Evolutionary conservation across 2,888 invertebrate species (phyloP).

Genomic region (Andricus curvator): DNA sequence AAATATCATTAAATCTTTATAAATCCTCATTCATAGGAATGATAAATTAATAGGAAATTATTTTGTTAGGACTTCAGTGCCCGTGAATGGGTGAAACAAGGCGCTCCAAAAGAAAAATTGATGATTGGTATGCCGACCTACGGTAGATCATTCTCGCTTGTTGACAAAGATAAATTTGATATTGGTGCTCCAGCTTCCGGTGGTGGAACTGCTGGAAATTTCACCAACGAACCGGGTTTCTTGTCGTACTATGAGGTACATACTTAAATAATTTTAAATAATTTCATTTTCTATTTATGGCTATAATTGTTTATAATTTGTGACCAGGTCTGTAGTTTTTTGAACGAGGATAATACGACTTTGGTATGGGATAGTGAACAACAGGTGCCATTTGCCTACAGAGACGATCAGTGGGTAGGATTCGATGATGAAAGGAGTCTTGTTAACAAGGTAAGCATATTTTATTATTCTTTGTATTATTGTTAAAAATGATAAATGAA

Average conservation of each 20-base stretch:
- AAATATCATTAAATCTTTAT: slow-evolving; percentile 71
- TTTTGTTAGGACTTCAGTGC: slow-evolving; percentile 89
- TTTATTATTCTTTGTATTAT: neutral
- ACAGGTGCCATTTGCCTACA: slow-evolving; percentile 96
- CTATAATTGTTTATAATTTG: slow-evolving; percentile 7
- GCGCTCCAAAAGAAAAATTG: slow-evolving; percentile 95
- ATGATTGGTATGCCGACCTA: slow-evolving; percentile 98
- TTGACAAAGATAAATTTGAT: slow-evolving; percentile 92
- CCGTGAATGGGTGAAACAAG: slow-evolving; percentile 95
- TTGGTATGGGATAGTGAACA: slow-evolving; percentile 97
- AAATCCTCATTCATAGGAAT: neutral
- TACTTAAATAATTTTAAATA: neutral
- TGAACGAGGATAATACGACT: slow-evolving; percentile 93
- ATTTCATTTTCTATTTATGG: neutral
- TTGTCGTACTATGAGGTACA: slow-evolving; percentile 94
- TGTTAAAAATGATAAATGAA: neutral
- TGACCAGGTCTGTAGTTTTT: slow-evolving; percentile 89
- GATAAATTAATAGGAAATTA: neutral
- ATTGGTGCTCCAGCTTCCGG: slow-evolving; percentile 95
- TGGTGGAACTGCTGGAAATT: slow-evolving; percentile 91
- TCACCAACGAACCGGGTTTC: slow-evolving; percentile 95
- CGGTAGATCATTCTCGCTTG: slow-evolving; percentile 93
- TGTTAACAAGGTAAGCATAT: slow-evolving; percentile 88
- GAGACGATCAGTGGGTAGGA: slow-evolving; percentile 95
- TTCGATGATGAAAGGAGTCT: slow-evolving; percentile 96